phyloP scores from a whole-genome alignment of 2,113 vertebrate genomes.

The Oenanthe melanoleuca region DNA sequence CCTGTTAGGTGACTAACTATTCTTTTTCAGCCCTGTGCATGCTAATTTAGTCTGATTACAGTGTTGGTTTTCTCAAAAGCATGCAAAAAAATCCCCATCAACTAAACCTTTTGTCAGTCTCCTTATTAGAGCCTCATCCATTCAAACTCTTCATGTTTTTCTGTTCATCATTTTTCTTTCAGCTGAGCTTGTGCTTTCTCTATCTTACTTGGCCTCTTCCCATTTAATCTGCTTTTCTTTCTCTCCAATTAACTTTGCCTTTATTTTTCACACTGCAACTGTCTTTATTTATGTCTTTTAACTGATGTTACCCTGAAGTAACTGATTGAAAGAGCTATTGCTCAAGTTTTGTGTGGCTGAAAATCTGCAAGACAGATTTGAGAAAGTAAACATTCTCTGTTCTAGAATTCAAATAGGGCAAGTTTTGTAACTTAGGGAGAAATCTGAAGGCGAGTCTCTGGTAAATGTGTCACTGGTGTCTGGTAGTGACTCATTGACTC shows the following conservation, averaged over 20 bases:
- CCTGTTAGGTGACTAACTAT: slow-evolving; percentile 52
- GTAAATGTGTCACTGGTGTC: not conserved
- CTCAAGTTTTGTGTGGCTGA: not conserved
- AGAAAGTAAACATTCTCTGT: not conserved
- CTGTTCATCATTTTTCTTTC: slow-evolving; percentile 14
- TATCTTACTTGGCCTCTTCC: not conserved
- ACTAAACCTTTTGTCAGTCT: slow-evolving; percentile 4
- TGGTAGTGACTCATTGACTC: not conserved
- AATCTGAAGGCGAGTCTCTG: not conserved
- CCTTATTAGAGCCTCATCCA: slow-evolving; percentile 9
- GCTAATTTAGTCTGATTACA: slow-evolving; percentile 49
- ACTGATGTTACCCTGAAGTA: not conserved
- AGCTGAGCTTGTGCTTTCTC: not conserved
- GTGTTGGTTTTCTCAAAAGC: slow-evolving; percentile 37
- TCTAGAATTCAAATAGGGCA: not conserved
- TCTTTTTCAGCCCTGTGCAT: slow-evolving; percentile 34
- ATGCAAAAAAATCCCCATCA: not conserved
- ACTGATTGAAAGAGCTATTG: not conserved
- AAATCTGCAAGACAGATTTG: not conserved
- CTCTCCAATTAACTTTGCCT: not conserved
- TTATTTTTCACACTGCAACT: not conserved
- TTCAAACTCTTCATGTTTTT: not conserved
- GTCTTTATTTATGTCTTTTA: not conserved
- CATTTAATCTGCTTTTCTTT: slow-evolving; percentile 25
- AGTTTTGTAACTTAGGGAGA: not conserved